Evolutionary conservation across 2,113 vertebrate species (phyloP).

Genomic region (Taurulus bubalis): DNA sequence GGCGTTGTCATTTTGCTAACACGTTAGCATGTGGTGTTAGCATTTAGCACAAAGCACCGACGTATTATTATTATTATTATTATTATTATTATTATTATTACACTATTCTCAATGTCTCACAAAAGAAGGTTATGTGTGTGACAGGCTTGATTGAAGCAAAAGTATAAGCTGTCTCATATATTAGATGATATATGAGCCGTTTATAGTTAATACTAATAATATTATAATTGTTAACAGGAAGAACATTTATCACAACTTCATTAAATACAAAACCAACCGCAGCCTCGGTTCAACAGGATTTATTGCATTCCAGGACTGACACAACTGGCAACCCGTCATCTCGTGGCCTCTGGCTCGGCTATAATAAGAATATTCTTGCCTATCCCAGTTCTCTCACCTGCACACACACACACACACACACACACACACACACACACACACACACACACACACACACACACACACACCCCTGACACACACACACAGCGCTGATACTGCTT

Average conservation of each 20-base stretch:
- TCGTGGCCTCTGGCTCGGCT: constrained; percentile 50
- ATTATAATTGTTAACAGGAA: neutral
- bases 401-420: constrained; percentile 14
- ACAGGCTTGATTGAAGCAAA: too few relatives aligned
- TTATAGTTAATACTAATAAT: neutral
- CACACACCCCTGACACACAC: neutral
- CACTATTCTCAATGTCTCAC: neutral
- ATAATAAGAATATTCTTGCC: constrained; percentile 51
- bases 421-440: constrained; percentile 8
- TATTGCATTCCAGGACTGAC: constrained; percentile 62
- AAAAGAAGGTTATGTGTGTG: neutral
- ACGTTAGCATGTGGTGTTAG: neutral
- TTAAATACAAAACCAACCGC: constrained; percentile 37
- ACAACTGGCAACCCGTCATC: constrained; percentile 49
- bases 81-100: neutral
- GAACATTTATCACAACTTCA: constrained; percentile 29
- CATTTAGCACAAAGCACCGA: neutral
- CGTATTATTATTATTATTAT: too few relatives aligned
- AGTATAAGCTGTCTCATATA: neutral
- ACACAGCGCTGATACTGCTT: constrained; percentile 4
- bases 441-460: neutral
- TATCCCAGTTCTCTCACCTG: constrained; percentile 36
- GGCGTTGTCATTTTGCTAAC: neutral
- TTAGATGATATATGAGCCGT: neutral
- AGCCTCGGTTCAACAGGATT: constrained; percentile 45